Conservation (phyloP, 2,797 vertebrate species). For the Coracias cyanogaster region DNA sequence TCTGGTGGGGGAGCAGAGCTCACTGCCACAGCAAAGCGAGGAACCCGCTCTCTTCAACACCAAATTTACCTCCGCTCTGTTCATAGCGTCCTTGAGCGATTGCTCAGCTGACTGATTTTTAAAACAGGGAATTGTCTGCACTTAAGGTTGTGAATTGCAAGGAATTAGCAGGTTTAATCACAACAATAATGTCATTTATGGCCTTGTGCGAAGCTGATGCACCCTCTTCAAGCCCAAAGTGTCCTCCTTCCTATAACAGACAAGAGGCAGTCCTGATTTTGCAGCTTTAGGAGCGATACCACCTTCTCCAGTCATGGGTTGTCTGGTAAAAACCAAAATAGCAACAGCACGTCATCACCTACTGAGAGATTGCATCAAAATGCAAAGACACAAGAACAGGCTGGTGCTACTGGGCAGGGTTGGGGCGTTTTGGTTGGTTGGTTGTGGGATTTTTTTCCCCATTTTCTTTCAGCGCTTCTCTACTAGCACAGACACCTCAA, state of each 20-base stretch:
- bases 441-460: background rate
- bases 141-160: background rate
- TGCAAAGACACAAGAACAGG: background rate
- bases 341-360: conserved; percentile 15
- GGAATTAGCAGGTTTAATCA: conserved; percentile 56
- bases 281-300: background rate
- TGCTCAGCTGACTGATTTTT: background rate
- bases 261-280: conserved; percentile 5
- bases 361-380: conserved; percentile 26
- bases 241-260: background rate
- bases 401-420: background rate
- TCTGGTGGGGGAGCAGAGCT: background rate
- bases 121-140: background rate
- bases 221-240: conserved; percentile 15
- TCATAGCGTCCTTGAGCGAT: background rate
- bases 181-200: background rate
- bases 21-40: background rate
- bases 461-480: background rate
- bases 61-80: background rate
- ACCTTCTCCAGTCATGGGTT: conserved; percentile 26
- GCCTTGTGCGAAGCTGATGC: conserved; percentile 17
- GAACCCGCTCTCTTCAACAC: background rate
- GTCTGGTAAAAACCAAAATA: conserved; percentile 49
- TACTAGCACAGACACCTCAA: background rate
- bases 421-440: background rate